Evolutionary conservation across 2,888 invertebrate species (phyloP), one percentile per base, ranked within the genome.

Genomic region (Ectobius pallidus): DNA sequence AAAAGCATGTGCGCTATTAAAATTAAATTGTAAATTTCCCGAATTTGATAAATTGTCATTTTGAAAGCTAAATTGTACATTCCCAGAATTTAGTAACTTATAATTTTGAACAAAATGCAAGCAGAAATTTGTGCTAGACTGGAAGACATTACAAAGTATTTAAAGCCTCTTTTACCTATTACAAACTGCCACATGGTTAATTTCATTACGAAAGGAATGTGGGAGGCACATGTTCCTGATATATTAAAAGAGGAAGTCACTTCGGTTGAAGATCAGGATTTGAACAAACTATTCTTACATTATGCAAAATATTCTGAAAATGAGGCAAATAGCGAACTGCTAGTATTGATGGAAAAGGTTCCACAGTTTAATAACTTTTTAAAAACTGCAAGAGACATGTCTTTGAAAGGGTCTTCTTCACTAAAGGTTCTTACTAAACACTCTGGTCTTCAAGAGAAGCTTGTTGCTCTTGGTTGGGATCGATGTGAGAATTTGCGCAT

Each of bases 131-230:
- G 18, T n/a, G 71, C 72, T 20, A 69, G 63, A 4, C 69, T 90
- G 30, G 87, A 89, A 71, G 80, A 81, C 2, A 82, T 89, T 14
- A 80, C 88, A 0, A 78, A 81, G 14, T 91, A 87, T 81, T 81
- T 93, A 22, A 82, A 85, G 22, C 88, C 89, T 0, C 83, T 89
- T 52, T 82, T 89, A 75, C 85, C 87, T 0, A 82, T 94, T 32
- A 87, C 89, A 0, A 92, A 93, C 81, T 91, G 91, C 77, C 94
- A 95, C 80, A 91, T 94, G 88, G 93, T 91, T 0, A 88, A 90
- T 78, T 92, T 88, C 81, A 84, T 94, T 61, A 91, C 90, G 0
- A 84, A 90, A 11, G 83, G 88, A 58, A 87, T 90, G 71, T 94
- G 91, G 90, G 80, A 86, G 0, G 85, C 78, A 3, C 85, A 87